Percentiles rank a stretch among this genome's conserved stretches.
Evolutionary conservation across 37 sponge, comb jelly and placozoan genomes (phyloP).

Genomic region (Diacarnus erythraeanus): DNA sequence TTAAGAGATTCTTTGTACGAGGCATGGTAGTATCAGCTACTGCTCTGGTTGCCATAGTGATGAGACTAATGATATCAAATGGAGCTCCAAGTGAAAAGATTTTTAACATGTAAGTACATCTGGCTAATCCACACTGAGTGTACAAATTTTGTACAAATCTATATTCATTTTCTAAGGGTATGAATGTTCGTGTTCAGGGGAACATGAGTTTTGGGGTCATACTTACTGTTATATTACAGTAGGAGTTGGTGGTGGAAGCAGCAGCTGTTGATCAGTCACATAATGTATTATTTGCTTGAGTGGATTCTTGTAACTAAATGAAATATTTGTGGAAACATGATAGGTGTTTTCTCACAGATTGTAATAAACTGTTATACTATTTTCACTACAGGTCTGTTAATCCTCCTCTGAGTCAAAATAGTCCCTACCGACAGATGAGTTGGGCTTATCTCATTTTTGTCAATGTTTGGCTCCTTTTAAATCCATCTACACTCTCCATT

Average conservation of each 20-base stretch:
- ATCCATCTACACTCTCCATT: slow-evolving; percentile 70
- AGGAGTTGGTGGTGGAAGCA: too few relatives aligned
- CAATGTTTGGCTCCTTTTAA: slow-evolving; percentile 72
- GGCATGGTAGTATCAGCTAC: not conserved
- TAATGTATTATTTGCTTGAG: not conserved
- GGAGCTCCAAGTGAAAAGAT: slow-evolving; percentile 12
- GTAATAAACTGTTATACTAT: not conserved
- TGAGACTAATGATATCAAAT: not conserved
- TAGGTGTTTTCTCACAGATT: not conserved
- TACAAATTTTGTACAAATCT: too few relatives aligned
- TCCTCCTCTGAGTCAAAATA: slow-evolving; percentile 55
- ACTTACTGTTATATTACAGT: not conserved
- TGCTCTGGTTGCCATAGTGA: not conserved
- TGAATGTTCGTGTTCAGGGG: too few relatives aligned
- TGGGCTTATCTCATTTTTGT: slow-evolving; percentile 77
- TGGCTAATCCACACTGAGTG: too few relatives aligned
- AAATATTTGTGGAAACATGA: not conserved
- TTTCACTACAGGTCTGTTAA: slow-evolving; percentile 45
- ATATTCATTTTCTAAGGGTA: too few relatives aligned
- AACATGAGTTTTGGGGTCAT: not conserved
- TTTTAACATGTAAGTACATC: slow-evolving; percentile 5
- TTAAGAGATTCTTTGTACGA: slow-evolving; percentile 3
- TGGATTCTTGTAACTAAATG: not conserved
- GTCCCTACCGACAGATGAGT: slow-evolving; percentile 80
- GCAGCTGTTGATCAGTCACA: too few relatives aligned